Percentiles rank a stretch among this genome's conserved stretches.
Evolutionary conservation across 1,140 invertebrate genomes (phyloP).

Genomic region (Stenopsyche tienmushanensis): DNA sequence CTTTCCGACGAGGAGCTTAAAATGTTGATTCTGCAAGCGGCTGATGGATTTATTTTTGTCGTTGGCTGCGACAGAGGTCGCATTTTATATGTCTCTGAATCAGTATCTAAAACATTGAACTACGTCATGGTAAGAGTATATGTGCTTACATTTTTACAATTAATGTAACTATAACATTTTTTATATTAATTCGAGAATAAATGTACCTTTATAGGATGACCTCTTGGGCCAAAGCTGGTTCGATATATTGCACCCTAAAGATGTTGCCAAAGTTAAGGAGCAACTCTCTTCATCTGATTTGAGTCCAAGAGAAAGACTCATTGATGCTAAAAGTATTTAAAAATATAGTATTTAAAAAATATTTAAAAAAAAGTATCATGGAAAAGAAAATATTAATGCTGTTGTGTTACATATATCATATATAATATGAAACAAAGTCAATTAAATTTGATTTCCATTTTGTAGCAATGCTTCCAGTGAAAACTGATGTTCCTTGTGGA

Average conservation of each 20-base stretch:
- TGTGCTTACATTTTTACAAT: neutral
- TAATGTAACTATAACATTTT: neutral
- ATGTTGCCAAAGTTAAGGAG: constrained; percentile 93
- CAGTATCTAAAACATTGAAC: constrained; percentile 80
- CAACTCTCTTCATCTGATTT: constrained; percentile 90
- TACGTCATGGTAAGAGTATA: constrained; percentile 71
- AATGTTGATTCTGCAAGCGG: constrained; percentile 74
- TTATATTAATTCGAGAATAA: neutral
- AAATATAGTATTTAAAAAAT: neutral
- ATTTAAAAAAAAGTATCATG: too few relatives aligned
- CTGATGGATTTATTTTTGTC: constrained; percentile 90
- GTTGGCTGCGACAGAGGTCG: constrained; percentile 90
- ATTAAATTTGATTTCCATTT: constrained; percentile 16
- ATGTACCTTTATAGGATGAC: constrained; percentile 65
- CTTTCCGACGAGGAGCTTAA: constrained; percentile 89
- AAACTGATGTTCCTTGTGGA: constrained; percentile 78
- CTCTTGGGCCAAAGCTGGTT: constrained; percentile 91
- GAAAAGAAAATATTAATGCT: neutral
- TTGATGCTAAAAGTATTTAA: constrained; percentile 85
- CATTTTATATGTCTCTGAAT: constrained; percentile 89
- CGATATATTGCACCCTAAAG: constrained; percentile 92
- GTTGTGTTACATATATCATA: too few relatives aligned
- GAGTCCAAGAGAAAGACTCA: constrained; percentile 82
- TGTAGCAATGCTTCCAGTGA: constrained; percentile 87
- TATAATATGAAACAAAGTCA: neutral